Conservation (phyloP, 2,113 vertebrate species). For the Ailuropoda melanoleuca region DNA sequence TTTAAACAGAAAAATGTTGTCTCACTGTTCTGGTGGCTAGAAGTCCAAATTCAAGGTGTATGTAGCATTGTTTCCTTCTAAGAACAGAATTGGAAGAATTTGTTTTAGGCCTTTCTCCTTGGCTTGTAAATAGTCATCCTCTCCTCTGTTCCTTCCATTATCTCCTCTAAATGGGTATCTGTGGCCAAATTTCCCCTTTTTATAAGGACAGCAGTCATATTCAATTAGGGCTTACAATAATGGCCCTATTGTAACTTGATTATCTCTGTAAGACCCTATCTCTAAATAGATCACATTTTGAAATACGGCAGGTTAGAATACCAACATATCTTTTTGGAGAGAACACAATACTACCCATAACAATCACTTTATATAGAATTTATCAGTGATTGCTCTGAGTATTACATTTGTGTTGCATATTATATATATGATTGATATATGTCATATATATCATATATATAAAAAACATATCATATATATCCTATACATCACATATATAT, state of each 20-base stretch:
- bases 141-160: not conserved
- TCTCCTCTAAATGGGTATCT: not conserved
- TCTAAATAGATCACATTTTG: not conserved
- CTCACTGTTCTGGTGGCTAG: not conserved
- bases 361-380: not conserved
- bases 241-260: not conserved
- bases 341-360: not conserved
- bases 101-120: not conserved
- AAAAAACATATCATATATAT: not conserved
- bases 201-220: not conserved
- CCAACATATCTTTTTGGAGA: not conserved
- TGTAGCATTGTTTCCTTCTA: not conserved
- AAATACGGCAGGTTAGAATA: not conserved
- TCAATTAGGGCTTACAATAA: not conserved
- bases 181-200: not conserved
- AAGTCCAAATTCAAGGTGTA: not conserved
- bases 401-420: not conserved
- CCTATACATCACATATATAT: not conserved
- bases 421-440: not conserved
- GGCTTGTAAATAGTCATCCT: too few species aligned
- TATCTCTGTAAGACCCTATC: not conserved
- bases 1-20: not conserved
- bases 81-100: not conserved
- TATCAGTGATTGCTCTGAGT: not conserved
- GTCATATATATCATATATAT: not conserved